phyloP scores from a whole-genome alignment of 2,888 invertebrate species.

The Parnassius orleans region DNA sequence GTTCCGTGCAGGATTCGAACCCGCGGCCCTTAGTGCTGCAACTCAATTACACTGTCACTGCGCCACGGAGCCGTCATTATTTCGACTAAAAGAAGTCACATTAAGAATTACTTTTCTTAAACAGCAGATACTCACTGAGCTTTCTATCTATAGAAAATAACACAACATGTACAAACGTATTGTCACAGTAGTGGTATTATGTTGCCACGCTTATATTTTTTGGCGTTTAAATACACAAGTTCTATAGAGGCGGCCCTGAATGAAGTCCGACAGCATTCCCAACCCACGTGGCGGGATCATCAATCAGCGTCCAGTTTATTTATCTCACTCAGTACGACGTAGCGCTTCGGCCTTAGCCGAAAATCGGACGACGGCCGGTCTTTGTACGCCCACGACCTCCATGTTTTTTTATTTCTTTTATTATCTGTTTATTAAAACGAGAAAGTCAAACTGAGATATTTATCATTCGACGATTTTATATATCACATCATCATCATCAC shows the following conservation, averaged over 20 bases:
- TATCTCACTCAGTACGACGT: conserved; percentile 3
- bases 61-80: too few species aligned
- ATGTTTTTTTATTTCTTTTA: background rate
- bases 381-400: background rate
- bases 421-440: too few species aligned
- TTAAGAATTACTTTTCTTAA: background rate
- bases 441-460: too few species aligned
- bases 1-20: too few species aligned
- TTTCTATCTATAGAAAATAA: background rate
- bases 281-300: conserved; percentile 21
- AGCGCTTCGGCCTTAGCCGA: background rate
- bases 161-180: background rate
- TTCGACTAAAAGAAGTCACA: too few species aligned
- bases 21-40: too few species aligned
- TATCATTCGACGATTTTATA: too few species aligned
- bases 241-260: background rate
- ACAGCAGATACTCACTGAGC: background rate
- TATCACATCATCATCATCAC: too few species aligned
- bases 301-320: conserved; percentile 24
- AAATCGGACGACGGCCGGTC: background rate
- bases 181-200: background rate
- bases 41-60: too few species aligned
- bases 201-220: background rate
- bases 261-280: conserved; percentile 22
- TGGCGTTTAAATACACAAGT: background rate